Evolutionary conservation across 2,888 invertebrate genomes (phyloP), one percentile per base, ranked within the genome.

Genomic region (Aphidius colemani): DNA sequence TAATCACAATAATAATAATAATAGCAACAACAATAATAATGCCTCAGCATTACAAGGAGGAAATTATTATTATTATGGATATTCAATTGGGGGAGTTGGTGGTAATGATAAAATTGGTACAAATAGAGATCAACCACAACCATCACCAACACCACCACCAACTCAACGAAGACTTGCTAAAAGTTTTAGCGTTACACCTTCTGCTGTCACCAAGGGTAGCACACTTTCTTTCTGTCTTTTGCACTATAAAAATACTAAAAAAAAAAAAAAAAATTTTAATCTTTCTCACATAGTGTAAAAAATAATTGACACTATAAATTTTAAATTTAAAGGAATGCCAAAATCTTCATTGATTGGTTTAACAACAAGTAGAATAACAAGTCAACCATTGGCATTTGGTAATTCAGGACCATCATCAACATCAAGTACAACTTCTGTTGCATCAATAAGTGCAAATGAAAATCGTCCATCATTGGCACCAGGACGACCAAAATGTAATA

Each of bases 401-500:
- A 93, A 89, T 76, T 90, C 89, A 41, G 89, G 89, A 40, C 89
- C 89, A 62, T 86, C 89, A 18, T 89, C 89, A 46, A 85, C 89
- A 46, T 88, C 88, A 44, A 89, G 89, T 79, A 84, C 88, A 72
- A 85, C 87, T 64, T 55, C 76, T 92, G 92, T 90, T 64, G 84
- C 88, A 70, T 85, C 86, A 48, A 87, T 87, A 2, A 82, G 89
- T 66, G 86, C 6, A 57, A 81, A 83, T 61, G 90, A 88, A 41
- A 86, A 87, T 59, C 86, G 88, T 73, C 87, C 87, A 11, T 89
- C 91, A 0, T 83, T 93, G 69, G 90, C 93, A 1, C 88, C 90
- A 13, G 86, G 89, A 41, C 87, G 96, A 63, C 96, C 97, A 18
- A 94, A 94, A 78, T 96, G 96, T 75, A 97, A 98, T 83, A 96